phyloP scores from a whole-genome alignment of 2,113 vertebrate species.

The Elanus axillaris region DNA sequence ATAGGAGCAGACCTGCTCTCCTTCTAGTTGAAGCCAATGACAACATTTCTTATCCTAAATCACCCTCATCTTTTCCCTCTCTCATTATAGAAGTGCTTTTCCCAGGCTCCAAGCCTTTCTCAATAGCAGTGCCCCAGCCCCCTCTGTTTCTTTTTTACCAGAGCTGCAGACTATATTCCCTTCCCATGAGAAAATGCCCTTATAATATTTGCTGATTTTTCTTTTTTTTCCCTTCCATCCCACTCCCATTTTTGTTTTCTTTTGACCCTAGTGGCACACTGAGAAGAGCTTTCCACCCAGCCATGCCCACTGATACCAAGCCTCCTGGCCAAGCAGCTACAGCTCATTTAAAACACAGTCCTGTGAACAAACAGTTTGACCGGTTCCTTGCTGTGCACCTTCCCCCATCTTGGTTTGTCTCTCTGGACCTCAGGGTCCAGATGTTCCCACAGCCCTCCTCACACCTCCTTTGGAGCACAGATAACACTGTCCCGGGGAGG shows the following conservation, averaged over 20 bases:
- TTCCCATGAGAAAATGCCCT: conserved; percentile 61
- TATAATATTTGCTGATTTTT: conserved; percentile 15
- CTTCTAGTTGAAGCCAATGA: conserved; percentile 31
- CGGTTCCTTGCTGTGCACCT: not conserved
- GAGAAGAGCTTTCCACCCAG: conserved; percentile 16
- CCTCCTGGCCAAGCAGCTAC: not conserved
- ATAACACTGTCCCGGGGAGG: not conserved
- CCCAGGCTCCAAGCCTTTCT: conserved; percentile 51
- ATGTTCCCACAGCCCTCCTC: not conserved
- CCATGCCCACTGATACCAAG: not conserved
- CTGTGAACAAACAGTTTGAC: not conserved
- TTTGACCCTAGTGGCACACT: not conserved
- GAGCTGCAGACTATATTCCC: conserved; percentile 31
- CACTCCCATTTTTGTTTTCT: conserved; percentile 18
- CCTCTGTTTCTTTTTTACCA: conserved; percentile 51
- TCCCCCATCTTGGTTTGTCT: not conserved
- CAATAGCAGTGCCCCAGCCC: conserved; percentile 35
- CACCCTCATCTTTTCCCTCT: conserved; percentile 52
- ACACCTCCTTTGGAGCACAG: not conserved
- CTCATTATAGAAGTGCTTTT: conserved; percentile 41
- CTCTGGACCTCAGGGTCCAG: not conserved
- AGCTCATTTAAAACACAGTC: not conserved
- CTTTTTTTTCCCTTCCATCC: not conserved
- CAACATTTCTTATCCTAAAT: conserved; percentile 65
- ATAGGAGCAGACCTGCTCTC: conserved; percentile 31